Percentiles rank a stretch among this genome's conserved stretches.
phyloP scores from a whole-genome alignment of 2,113 vertebrate genomes.

The Benitochromis conjunctus region DNA sequence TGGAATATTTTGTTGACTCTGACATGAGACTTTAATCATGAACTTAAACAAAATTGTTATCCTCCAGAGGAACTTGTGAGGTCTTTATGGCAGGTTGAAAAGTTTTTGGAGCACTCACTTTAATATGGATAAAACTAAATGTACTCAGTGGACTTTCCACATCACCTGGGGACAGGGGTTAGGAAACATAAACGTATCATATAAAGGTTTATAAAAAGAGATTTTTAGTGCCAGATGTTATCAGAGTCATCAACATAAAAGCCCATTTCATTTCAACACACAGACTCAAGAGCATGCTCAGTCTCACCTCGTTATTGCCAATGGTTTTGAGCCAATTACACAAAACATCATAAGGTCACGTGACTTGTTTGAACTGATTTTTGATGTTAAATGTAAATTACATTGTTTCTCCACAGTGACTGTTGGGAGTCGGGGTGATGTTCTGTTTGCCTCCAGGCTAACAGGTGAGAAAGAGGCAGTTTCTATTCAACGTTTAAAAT shows the following conservation, averaged over 20 bases:
- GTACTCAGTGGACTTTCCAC: background rate
- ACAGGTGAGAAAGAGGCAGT: too few species aligned
- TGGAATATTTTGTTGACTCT: background rate
- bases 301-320: background rate
- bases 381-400: background rate
- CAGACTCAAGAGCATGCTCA: background rate
- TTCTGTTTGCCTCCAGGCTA: too few species aligned
- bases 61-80: background rate
- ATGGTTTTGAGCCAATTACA: background rate
- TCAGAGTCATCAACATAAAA: background rate
- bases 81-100: background rate
- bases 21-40: background rate
- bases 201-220: too few species aligned
- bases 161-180: too few species aligned
- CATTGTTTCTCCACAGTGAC: too few species aligned
- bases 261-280: background rate
- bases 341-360: background rate
- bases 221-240: background rate
- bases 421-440: too few species aligned
- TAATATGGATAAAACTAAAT: background rate
- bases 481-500: background rate
- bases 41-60: background rate
- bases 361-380: too few species aligned
- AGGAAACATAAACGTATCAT: background rate
- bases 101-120: background rate